These are phyloP conservation scores for Chelonus formosanus DNA, from an alignment of 2,888 invertebrate genomes.

Conservation along the genomic window DNA sequence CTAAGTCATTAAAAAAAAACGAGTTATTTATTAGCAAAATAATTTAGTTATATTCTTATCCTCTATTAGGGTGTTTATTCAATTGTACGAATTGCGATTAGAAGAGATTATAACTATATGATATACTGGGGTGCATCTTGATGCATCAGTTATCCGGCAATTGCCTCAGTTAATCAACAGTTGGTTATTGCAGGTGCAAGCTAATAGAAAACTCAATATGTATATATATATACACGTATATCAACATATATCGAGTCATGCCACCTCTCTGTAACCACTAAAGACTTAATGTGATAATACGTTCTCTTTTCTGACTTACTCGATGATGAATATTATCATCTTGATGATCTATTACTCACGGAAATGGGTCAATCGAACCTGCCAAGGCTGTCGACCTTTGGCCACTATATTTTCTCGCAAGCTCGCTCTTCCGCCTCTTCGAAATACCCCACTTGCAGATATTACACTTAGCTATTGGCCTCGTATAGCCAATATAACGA, in stretches of 20 bases:
- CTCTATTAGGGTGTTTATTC: conserved; percentile 13
- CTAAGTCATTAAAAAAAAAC: too few species aligned
- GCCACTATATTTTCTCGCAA: conserved; percentile 5
- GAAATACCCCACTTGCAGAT: conserved; percentile 10
- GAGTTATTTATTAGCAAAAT: too few species aligned
- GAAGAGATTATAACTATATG: background rate
- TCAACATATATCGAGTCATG: background rate
- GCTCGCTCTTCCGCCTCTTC: background rate
- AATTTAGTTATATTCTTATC: background rate
- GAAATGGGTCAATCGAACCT: conserved; percentile 51
- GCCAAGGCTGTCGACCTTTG: conserved; percentile 6
- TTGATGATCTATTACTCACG: conserved; percentile 53
- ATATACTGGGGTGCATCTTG: background rate
- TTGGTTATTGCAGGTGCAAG: conserved; percentile 17
- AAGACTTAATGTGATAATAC: conserved; percentile 25
- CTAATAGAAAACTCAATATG: conserved; percentile 35
- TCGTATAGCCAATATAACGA: conserved; percentile 26
- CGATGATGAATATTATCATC: conserved; percentile 47
- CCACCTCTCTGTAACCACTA: conserved; percentile 15
- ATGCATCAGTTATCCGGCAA: conserved; percentile 20
- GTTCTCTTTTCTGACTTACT: conserved; percentile 15
- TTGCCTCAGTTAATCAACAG: conserved; percentile 28
- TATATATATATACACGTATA: too few species aligned
- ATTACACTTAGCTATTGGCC: conserved; percentile 19
- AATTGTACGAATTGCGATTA: conserved; percentile 8